Percentiles rank a stretch among this genome's conserved stretches.
Conservation (phyloP, 2,888 invertebrate species). For the Diplolepis rosae region DNA sequence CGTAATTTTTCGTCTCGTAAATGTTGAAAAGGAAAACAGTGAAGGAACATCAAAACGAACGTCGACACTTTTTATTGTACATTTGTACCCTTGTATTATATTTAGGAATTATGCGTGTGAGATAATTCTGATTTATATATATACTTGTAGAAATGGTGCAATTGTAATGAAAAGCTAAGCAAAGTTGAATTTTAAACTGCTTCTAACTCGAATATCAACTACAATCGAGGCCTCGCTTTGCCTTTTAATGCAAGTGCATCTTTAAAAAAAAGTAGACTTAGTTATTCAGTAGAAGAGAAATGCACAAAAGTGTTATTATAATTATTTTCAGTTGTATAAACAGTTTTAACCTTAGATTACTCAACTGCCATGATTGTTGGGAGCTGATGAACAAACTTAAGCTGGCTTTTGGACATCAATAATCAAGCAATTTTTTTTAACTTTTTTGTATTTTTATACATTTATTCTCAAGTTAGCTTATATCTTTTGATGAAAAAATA, state of each 20-base stretch:
- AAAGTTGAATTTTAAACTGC: not conserved
- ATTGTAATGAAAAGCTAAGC: not conserved
- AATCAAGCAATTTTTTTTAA: not conserved
- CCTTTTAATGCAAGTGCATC: not conserved
- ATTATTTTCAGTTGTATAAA: slow-evolving; percentile 15
- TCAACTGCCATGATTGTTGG: slow-evolving; percentile 6
- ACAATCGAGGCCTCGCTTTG: not conserved
- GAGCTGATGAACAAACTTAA: slow-evolving; percentile 6
- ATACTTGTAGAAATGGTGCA: not conserved
- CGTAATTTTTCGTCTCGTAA: not conserved
- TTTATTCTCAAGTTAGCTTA: not conserved
- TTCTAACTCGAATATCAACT: not conserved
- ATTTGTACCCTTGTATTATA: slow-evolving; percentile 19
- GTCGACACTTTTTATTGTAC: slow-evolving; percentile 23
- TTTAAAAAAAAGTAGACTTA: not conserved
- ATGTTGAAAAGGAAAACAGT: slow-evolving; percentile 1
- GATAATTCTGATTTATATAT: not conserved
- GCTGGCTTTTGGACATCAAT: not conserved
- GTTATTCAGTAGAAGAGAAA: not conserved
- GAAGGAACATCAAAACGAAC: slow-evolving; percentile 5
- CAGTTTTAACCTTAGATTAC: not conserved
- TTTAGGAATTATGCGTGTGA: slow-evolving; percentile 23
- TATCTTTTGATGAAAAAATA: slow-evolving; percentile 19
- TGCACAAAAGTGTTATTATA: not conserved
- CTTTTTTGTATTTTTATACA: not conserved